Base-by-base conservation (phyloP, 2,113 vertebrate genomes). In the Halcyon senegalensis region DNA sequence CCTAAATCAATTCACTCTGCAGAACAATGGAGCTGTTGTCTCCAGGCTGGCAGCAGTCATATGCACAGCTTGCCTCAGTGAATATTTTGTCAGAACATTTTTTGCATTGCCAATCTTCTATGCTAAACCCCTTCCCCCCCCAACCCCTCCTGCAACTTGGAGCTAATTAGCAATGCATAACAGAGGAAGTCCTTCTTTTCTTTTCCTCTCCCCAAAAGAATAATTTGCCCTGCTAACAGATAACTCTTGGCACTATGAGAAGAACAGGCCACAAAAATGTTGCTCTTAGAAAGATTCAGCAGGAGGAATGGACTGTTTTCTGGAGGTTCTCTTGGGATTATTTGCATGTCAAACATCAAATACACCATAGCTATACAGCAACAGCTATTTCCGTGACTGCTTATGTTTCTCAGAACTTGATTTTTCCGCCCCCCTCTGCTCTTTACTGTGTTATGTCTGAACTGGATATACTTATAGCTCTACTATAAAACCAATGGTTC, bases 11-110 rank as follows among this genome's bases (percentile, higher is more conserved):
- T 95, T 94, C 17, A 12, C n/a, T 90, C 83, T 91, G 64, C 44
- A 81, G 92, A 95, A 96, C 96, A 98, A 96, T 87, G 59, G 55
- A 68, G 78, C 28, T 11, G 56, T 92, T 87, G 95, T 97, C 60
- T 94, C 39, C 13, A 64, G 58, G 79, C 91, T 95, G 84, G 84
- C 92, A 85, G 81, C 77, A 74, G 67, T 72, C 87, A n/a, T 80
- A 91, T 94, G 86, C 72, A 93, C 90, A 81, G 94, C 79, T 97
- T 94, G 86, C 75, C 82, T 95, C 81, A 74, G 64, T 82, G 93
- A 96, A 77, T 95, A 93, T 90, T 94, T 97, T 94, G 75, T 94
- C 94, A 77, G 80, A 68, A 93, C 0, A 12, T 55, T 59, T 83
- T 89, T 33, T 91, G 44, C 43, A 23, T 72, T 75, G 78, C 70